Percentiles rank a stretch among this genome's conserved stretches.
phyloP scores from a whole-genome alignment of 2,113 vertebrate species.

The Cyrtonyx montezumae region DNA sequence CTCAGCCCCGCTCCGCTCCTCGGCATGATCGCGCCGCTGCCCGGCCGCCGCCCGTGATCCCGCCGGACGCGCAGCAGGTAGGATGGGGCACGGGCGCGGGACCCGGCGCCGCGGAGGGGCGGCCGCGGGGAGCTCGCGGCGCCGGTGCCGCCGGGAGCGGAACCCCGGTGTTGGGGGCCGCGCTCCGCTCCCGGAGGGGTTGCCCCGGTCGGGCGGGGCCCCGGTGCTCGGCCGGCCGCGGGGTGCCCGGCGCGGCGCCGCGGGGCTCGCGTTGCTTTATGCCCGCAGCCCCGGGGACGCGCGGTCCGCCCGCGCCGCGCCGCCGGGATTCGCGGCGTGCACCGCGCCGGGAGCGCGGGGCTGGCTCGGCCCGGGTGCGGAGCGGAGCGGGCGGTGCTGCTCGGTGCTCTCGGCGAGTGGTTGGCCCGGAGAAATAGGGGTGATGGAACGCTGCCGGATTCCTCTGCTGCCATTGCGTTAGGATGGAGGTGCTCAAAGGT shows the following conservation, averaged over 20 bases:
- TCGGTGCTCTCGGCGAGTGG: background rate
- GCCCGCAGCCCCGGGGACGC: too few relatives aligned
- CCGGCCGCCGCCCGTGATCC: background rate
- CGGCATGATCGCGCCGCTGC: background rate
- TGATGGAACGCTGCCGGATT: background rate
- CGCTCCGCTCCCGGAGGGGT: background rate
- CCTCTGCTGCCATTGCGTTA: background rate
- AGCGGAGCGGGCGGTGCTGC: too few relatives aligned
- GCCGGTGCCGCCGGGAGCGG: too few relatives aligned
- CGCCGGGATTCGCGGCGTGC: too few relatives aligned
- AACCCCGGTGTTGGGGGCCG: too few relatives aligned
- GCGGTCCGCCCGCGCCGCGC: too few relatives aligned
- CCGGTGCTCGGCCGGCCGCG: too few relatives aligned
- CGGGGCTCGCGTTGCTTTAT: too few relatives aligned
- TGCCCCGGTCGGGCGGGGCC: background rate
- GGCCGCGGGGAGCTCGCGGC: background rate
- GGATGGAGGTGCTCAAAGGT: background rate
- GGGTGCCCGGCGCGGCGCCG: too few relatives aligned
- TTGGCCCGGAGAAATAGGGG: constrained; percentile 2
- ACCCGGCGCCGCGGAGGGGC: background rate
- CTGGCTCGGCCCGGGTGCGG: too few relatives aligned
- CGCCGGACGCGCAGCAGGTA: background rate
- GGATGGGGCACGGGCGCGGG: background rate
- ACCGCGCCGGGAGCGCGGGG: too few relatives aligned
- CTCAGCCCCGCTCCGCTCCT: background rate